Percentiles rank a stretch among this genome's conserved stretches.
These are phyloP conservation scores for Gymnogyps californianus DNA, from an alignment of 2,113 vertebrate genomes.

Conservation along the genomic window DNA sequence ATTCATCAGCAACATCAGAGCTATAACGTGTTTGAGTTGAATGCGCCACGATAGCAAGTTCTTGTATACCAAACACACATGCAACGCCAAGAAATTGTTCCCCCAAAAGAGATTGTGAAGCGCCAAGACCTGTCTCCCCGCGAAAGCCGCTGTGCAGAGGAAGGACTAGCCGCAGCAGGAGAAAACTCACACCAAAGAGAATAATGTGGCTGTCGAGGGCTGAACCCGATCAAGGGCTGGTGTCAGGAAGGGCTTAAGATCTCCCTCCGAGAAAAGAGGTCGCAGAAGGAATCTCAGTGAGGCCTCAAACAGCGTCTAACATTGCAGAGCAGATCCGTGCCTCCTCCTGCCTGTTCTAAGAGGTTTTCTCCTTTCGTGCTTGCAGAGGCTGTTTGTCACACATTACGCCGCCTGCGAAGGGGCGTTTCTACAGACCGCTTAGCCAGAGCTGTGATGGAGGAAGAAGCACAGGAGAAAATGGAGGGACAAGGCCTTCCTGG, in stretches of 20 bases:
- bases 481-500: not conserved
- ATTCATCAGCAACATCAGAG: not conserved
- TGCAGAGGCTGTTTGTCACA: not conserved
- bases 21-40: not conserved
- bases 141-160: too few relatives aligned
- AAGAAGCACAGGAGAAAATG: not conserved
- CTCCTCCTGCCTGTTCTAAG: not conserved
- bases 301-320: not conserved
- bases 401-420: rapidly evolving
- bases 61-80: too few relatives aligned
- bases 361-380: not conserved
- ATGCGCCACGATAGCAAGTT: not conserved
- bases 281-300: not conserved
- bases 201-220: not conserved
- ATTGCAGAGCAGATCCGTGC: not conserved
- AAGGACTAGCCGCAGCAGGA: too few relatives aligned
- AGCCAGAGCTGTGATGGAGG: too few relatives aligned
- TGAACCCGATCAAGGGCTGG: not conserved
- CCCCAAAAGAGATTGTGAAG: too few relatives aligned
- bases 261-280: not conserved
- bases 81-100: too few relatives aligned
- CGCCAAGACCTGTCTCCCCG: too few relatives aligned
- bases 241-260: not conserved
- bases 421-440: rapidly evolving
- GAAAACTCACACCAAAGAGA: too few relatives aligned